Percentiles rank a stretch among this genome's conserved stretches.
Evolutionary conservation across 2,888 invertebrate genomes (phyloP).

Genomic region (Caenorhabditis sp.): DNA sequence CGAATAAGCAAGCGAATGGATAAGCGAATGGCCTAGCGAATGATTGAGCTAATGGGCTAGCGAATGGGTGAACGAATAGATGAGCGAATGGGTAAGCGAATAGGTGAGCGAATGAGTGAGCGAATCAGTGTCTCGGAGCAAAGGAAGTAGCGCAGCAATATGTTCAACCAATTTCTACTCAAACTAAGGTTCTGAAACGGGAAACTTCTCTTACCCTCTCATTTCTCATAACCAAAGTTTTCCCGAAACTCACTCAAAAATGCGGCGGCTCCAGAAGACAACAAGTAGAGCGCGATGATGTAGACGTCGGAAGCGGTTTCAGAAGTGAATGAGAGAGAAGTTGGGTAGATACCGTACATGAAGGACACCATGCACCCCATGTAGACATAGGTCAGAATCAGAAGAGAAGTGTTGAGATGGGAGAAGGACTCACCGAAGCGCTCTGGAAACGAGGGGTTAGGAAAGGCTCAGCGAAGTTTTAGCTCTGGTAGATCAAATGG

Average conservation of each 20-base stretch:
- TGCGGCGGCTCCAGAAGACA: conserved; percentile 62
- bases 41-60: too few species aligned
- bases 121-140: too few species aligned
- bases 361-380: conserved; percentile 67
- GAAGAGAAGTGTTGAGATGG: conserved; percentile 60
- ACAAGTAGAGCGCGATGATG: conserved; percentile 59
- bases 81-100: background rate
- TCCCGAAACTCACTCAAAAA: conserved; percentile 59
- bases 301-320: conserved; percentile 62
- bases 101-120: too few species aligned
- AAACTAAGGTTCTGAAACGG: background rate
- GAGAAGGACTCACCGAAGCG: conserved; percentile 48
- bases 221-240: too few species aligned
- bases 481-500: too few species aligned
- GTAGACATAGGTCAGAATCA: conserved; percentile 63
- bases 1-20: too few species aligned
- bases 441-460: conserved; percentile 47
- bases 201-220: too few species aligned
- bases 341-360: conserved; percentile 68
- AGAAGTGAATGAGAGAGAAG: conserved; percentile 61
- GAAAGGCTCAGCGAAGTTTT: too few species aligned
- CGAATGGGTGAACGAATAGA: too few species aligned
- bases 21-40: background rate
- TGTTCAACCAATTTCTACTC: too few species aligned
- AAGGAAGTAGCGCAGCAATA: too few species aligned